phyloP scores from a whole-genome alignment of 1,140 invertebrate genomes.

The Meloidogyne chitwoodi region DNA sequence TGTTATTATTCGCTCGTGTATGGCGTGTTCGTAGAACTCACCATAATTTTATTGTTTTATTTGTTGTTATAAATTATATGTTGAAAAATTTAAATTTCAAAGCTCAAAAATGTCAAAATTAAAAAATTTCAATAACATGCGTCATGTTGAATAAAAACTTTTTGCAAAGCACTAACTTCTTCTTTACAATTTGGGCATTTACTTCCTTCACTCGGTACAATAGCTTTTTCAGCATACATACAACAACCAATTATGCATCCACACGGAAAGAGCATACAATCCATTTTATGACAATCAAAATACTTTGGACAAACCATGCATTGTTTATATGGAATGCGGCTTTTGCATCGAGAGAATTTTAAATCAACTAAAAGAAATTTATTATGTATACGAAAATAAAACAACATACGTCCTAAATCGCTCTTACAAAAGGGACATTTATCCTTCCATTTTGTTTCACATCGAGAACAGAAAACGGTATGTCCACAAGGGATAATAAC shows the following conservation, averaged over 20 bases:
- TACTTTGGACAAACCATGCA: slow-evolving; percentile 11
- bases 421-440: not conserved
- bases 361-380: too few relatives aligned
- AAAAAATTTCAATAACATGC: not conserved
- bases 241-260: slow-evolving; percentile 21
- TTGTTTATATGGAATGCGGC: not conserved
- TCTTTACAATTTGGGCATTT: not conserved
- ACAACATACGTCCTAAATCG: not conserved
- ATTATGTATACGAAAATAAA: too few relatives aligned
- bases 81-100: not conserved
- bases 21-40: too few relatives aligned
- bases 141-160: slow-evolving; percentile 12
- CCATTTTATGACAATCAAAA: slow-evolving; percentile 15
- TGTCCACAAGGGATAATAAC: not conserved
- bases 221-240: slow-evolving; percentile 1
- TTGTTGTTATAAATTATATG: not conserved
- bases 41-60: too few relatives aligned
- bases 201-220: not conserved
- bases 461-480: not conserved
- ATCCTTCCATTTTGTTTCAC: not conserved
- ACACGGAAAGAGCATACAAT: slow-evolving; percentile 22
- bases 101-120: not conserved
- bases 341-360: too few relatives aligned
- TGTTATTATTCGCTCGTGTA: too few relatives aligned
- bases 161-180: not conserved